Evolutionary conservation across 2,888 invertebrate genomes (phyloP).

Genomic region (Lasioglossum figueresi): DNA sequence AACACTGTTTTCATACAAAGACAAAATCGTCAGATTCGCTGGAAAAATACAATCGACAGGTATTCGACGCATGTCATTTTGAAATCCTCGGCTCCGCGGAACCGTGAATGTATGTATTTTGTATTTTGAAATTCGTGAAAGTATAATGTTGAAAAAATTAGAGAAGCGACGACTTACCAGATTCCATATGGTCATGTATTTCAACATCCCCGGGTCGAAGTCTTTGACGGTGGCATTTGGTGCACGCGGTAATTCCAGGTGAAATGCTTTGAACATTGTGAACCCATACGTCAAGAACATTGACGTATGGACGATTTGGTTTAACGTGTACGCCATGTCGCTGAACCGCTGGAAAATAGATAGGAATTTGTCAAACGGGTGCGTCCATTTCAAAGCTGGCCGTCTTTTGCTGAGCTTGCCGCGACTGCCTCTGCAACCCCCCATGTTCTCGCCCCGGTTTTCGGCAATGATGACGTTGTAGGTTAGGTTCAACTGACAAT

Average conservation of each 20-base stretch:
- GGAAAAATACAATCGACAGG: neutral
- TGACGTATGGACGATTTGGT: slow-evolving; percentile 63
- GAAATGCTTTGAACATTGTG: slow-evolving; percentile 66
- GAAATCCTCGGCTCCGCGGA: neutral
- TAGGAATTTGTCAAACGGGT: slow-evolving; percentile 12
- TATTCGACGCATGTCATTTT: neutral
- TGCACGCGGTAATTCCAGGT: slow-evolving; percentile 73
- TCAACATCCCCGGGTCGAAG: slow-evolving; percentile 79
- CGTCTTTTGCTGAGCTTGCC: slow-evolving; percentile 14
- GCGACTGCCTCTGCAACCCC: slow-evolving; percentile 2
- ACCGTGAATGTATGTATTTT: neutral
- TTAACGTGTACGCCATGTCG: slow-evolving; percentile 52
- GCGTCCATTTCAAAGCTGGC: neutral
- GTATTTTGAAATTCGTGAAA: neutral
- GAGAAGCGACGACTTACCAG: slow-evolving; percentile 73
- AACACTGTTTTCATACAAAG: neutral
- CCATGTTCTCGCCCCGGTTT: slow-evolving; percentile 26
- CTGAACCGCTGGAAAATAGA: slow-evolving; percentile 45
- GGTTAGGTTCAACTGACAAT: slow-evolving; percentile 39
- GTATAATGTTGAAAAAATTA: neutral
- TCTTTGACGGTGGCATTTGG: slow-evolving; percentile 40
- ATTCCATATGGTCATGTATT: slow-evolving; percentile 80
- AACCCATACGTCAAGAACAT: slow-evolving; percentile 66
- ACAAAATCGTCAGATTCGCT: neutral
- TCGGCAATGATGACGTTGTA: slow-evolving; percentile 23